Conservation (phyloP, 2,888 invertebrate genomes). For the Nomada flava region DNA sequence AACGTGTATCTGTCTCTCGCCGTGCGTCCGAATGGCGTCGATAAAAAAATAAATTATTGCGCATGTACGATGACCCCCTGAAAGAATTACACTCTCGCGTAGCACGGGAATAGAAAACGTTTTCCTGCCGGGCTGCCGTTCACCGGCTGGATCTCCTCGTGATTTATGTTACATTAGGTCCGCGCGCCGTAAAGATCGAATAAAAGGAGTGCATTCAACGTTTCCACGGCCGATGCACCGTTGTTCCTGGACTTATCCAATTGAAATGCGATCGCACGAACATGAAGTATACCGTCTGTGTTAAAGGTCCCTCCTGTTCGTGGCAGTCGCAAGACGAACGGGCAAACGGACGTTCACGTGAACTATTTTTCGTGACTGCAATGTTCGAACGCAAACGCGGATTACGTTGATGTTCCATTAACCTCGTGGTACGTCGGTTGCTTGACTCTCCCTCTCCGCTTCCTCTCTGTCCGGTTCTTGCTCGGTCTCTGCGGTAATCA, state of each 20-base stretch:
- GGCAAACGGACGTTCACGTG: conserved; percentile 41
- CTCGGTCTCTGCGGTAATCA: conserved; percentile 36
- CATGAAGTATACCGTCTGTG: conserved; percentile 36
- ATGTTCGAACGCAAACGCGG: conserved; percentile 49
- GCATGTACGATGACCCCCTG: conserved; percentile 14
- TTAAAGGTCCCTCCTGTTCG: conserved; percentile 39
- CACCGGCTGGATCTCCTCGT: conserved; percentile 28
- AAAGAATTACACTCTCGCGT: conserved; percentile 18
- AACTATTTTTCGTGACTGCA: conserved; percentile 59
- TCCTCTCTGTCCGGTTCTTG: neutral
- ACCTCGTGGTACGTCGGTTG: conserved; percentile 39
- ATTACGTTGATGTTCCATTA: conserved; percentile 63
- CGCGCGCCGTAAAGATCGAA: conserved; percentile 52
- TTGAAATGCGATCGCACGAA: conserved; percentile 69
- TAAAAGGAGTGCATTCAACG: conserved; percentile 39
- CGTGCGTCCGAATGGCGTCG: neutral
- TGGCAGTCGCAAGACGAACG: conserved; percentile 55
- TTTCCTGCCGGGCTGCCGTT: neutral
- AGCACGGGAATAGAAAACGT: conserved; percentile 25
- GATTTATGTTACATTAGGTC: conserved; percentile 64
- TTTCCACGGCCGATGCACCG: conserved; percentile 17
- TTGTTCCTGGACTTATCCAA: conserved; percentile 52
- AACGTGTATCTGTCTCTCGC: no score
- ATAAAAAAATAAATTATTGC: conserved; percentile 32
- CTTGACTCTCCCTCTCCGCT: neutral